These are phyloP conservation scores for Empis livida DNA, from an alignment of 2,888 invertebrate species.

Conservation along the genomic window DNA sequence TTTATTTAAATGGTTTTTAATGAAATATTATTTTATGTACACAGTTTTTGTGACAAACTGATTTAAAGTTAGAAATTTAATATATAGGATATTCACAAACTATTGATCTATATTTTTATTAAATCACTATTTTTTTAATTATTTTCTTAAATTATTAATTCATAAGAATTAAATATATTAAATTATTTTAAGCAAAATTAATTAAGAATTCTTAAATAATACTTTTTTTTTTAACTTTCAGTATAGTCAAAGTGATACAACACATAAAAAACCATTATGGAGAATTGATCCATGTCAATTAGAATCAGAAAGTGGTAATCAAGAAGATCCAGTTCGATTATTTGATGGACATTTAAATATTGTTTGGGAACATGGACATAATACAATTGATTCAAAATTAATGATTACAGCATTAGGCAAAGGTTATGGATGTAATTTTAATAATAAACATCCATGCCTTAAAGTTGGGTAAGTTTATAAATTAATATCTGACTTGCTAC, in stretches of 20 bases:
- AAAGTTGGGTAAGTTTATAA: constrained; percentile 27
- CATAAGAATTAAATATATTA: no score
- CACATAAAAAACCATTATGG: constrained; percentile 39
- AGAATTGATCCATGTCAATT: constrained; percentile 40
- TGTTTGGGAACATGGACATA: constrained; percentile 37
- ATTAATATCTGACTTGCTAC: no score
- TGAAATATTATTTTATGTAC: no score
- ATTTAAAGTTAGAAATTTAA: no score
- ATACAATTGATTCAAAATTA: constrained; percentile 27
- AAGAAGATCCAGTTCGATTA: constrained; percentile 41
- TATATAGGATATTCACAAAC: no score
- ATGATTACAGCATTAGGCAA: constrained; percentile 33
- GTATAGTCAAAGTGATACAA: constrained; percentile 32
- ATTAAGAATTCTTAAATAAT: no score
- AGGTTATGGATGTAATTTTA: constrained; percentile 28
- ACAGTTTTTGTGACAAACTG: no score
- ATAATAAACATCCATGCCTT: constrained; percentile 29
- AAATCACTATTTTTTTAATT: no score
- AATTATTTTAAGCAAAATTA: no score
- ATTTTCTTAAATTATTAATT: no score
- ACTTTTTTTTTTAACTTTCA: constrained; percentile 12
- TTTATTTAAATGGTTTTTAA: no score
- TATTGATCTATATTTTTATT: no score
- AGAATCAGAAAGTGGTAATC: constrained; percentile 36
- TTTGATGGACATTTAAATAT: constrained; percentile 44